These are phyloP conservation scores for Gulo gulo DNA, from an alignment of 2,113 vertebrate species.

Conservation along the genomic window DNA sequence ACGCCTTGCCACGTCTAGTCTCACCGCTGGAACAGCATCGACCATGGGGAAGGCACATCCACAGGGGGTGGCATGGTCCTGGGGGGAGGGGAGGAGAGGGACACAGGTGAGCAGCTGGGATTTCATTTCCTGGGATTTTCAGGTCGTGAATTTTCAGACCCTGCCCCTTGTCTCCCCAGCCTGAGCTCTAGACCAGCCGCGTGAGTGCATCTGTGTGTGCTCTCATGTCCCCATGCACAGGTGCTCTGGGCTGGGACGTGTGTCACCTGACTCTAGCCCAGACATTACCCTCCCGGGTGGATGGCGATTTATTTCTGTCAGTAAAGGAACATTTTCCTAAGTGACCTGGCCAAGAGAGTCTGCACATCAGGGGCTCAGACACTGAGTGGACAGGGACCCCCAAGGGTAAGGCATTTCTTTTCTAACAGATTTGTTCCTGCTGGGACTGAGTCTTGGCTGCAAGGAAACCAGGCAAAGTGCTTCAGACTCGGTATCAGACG, in stretches of 20 bases:
- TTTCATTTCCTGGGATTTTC: neutral
- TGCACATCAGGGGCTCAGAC: fast-evolving
- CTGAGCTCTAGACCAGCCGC: neutral
- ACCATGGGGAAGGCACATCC: fast-evolving
- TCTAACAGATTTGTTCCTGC: neutral
- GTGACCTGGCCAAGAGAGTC: neutral
- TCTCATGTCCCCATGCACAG: neutral
- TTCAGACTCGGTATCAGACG: fast-evolving
- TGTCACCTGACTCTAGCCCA: neutral
- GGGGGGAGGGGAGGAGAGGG: fast-evolving
- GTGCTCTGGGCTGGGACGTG: fast-evolving
- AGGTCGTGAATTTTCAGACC: neutral
- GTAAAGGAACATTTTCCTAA: neutral
- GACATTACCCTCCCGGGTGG: fast-evolving
- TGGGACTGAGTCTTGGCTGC: too few species aligned
- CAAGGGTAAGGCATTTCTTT: neutral
- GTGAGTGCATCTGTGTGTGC: neutral
- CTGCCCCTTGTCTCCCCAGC: fast-evolving
- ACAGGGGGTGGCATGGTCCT: fast-evolving
- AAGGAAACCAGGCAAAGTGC: neutral
- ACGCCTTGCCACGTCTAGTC: fast-evolving
- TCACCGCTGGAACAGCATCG: fast-evolving
- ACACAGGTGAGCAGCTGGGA: neutral
- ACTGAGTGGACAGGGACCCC: neutral
- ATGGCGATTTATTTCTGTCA: fast-evolving